These are phyloP conservation scores for Oncorhynchus gorbuscha DNA, from an alignment of 2,113 vertebrate genomes.

Conservation along the genomic window DNA sequence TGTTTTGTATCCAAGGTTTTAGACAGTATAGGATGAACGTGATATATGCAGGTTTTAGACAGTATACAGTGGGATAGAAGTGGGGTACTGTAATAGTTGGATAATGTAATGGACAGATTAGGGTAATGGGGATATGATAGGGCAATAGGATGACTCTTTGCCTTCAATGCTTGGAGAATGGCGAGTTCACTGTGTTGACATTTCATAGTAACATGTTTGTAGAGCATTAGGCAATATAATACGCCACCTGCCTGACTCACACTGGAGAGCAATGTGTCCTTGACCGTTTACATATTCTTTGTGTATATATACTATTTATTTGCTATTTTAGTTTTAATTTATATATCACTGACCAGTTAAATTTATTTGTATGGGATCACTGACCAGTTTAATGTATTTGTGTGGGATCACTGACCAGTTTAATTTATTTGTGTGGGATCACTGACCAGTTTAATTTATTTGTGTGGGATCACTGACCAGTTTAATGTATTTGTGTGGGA, in stretches of 20 bases:
- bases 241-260: constrained; percentile 9
- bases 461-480: constrained; percentile 24
- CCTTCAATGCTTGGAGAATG: not conserved
- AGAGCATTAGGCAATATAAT: constrained; percentile 29
- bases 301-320: constrained; percentile 24
- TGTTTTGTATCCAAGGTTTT: constrained; percentile 28
- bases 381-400: constrained; percentile 29
- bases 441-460: constrained; percentile 32
- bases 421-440: constrained; percentile 26
- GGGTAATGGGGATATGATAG: constrained; percentile 43
- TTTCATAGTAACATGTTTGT: constrained; percentile 21
- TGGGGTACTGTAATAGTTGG: constrained; percentile 15
- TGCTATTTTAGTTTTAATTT: constrained; percentile 40
- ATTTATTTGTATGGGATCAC: constrained; percentile 20
- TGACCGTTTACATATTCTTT: constrained; percentile 25
- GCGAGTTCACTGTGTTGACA: constrained; percentile 5
- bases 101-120: constrained; percentile 13
- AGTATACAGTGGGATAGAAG: constrained; percentile 13
- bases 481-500: constrained; percentile 16
- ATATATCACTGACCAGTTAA: constrained; percentile 38
- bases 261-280: constrained; percentile 35
- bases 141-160: constrained; percentile 32
- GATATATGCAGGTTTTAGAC: not conserved
- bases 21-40: constrained; percentile 6
- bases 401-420: constrained; percentile 43